Conservation (phyloP, 2,888 invertebrate genomes). For the Mantis religiosa region DNA sequence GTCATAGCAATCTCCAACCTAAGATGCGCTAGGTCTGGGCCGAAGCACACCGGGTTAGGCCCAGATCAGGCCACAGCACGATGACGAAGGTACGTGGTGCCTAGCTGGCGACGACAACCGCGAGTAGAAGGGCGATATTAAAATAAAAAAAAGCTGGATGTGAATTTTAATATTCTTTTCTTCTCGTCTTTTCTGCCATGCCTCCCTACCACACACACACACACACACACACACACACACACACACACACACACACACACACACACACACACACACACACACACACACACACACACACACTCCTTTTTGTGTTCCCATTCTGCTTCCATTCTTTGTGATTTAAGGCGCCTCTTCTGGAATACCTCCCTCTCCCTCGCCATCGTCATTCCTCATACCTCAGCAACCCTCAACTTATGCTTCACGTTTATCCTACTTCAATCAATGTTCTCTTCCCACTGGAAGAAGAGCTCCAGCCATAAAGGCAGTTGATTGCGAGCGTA, state of each 20-base stretch:
- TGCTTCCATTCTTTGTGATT: slow-evolving; percentile 7
- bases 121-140: not conserved
- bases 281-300: not conserved
- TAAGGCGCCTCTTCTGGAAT: not conserved
- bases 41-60: not conserved
- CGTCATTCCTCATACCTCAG: not conserved
- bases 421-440: not conserved
- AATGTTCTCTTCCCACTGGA: not conserved
- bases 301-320: not conserved
- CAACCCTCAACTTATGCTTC: not conserved
- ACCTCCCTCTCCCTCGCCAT: not conserved
- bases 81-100: not conserved
- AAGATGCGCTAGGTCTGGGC: not conserved
- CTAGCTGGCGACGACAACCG: not conserved
- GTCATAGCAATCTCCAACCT: not conserved
- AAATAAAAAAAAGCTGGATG: slow-evolving; percentile 23
- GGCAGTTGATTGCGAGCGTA: not conserved
- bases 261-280: not conserved
- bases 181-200: slow-evolving; percentile 3
- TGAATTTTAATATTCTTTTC: slow-evolving; percentile 29
- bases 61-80: not conserved
- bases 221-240: not conserved
- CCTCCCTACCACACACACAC: not conserved
- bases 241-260: not conserved
- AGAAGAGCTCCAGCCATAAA: not conserved